A percentile compares a stretch with the other conserved stretches of the same genome.
phyloP scores from a whole-genome alignment of 2,888 invertebrate species.

The Eubasilissa splendida region DNA sequence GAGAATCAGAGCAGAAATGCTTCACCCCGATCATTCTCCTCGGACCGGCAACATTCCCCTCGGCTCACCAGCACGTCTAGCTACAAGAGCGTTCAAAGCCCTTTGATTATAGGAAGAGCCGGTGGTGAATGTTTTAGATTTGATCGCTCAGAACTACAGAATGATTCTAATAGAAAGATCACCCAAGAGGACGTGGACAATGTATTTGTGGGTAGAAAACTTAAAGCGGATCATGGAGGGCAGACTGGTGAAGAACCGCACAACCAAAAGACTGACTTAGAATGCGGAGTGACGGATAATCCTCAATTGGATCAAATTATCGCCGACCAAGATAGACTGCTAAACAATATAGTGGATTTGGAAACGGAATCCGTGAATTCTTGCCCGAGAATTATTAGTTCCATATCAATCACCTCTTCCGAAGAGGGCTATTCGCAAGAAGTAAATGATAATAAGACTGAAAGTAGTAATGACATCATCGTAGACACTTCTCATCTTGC shows the following conservation, averaged over 20 bases:
- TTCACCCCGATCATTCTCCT: slow-evolving; percentile 69
- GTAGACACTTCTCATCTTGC: not conserved
- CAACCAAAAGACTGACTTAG: slow-evolving; percentile 53
- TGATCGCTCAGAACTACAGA: slow-evolving; percentile 23
- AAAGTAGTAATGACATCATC: slow-evolving; percentile 13
- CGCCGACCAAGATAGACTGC: slow-evolving; percentile 2
- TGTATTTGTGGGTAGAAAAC: slow-evolving; percentile 37
- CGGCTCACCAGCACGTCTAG: slow-evolving; percentile 44
- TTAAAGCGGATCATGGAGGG: not conserved
- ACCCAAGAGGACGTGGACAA: slow-evolving; percentile 46
- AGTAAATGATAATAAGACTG: slow-evolving; percentile 47
- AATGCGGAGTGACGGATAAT: slow-evolving; percentile 36
- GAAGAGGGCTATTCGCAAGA: slow-evolving; percentile 4
- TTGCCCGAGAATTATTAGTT: slow-evolving; percentile 18
- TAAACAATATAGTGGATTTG: slow-evolving; percentile 12
- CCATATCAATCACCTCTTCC: slow-evolving; percentile 11
- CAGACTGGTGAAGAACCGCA: not conserved
- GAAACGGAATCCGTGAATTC: not conserved
- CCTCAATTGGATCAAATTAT: not conserved
- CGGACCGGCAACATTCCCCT: slow-evolving; percentile 61
- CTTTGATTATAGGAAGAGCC: slow-evolving; percentile 48
- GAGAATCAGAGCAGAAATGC: slow-evolving; percentile 63
- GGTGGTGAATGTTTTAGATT: slow-evolving; percentile 51
- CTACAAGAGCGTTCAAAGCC: slow-evolving; percentile 51
- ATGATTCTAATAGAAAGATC: slow-evolving; percentile 17